These are phyloP conservation scores for Mycetomoellerius zeteki DNA, from an alignment of 1,140 invertebrate genomes.

Conservation along the genomic window DNA sequence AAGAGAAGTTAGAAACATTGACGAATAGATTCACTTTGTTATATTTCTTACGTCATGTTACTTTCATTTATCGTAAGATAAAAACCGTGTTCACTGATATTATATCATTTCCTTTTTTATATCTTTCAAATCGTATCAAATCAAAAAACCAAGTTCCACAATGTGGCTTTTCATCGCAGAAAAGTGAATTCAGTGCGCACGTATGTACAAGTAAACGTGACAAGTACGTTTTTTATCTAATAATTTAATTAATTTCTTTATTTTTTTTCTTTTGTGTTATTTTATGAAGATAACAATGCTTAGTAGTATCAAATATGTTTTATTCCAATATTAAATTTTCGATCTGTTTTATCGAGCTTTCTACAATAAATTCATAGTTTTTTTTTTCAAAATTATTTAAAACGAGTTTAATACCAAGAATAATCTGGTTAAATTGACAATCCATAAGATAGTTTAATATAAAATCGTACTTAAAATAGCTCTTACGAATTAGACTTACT, in stretches of 20 bases:
- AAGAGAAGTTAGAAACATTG: not conserved
- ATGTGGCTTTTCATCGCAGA: not conserved
- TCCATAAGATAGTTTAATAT: not conserved
- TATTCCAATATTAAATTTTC: not conserved
- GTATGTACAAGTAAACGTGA: not conserved
- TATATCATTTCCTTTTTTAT: not conserved
- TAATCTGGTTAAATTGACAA: not conserved
- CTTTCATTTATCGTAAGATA: not conserved
- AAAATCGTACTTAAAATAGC: not conserved
- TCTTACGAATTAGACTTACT: not conserved
- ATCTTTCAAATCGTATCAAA: constrained; percentile 1
- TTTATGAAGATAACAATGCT: not conserved
- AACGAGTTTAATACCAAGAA: not conserved
- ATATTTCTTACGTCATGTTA: not conserved
- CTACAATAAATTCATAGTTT: not conserved
- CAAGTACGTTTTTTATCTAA: not conserved
- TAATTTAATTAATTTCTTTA: constrained; percentile 8
- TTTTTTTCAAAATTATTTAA: not conserved
- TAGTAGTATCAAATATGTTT: not conserved
- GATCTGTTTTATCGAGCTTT: not conserved
- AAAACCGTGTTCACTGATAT: not conserved
- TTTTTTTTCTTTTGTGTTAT: not conserved
- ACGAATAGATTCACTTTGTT: not conserved
- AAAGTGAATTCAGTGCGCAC: not conserved
- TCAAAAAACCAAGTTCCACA: not conserved